These are phyloP conservation scores for Tinea trinotella DNA, from an alignment of 2,888 invertebrate species.

Conservation along the genomic window DNA sequence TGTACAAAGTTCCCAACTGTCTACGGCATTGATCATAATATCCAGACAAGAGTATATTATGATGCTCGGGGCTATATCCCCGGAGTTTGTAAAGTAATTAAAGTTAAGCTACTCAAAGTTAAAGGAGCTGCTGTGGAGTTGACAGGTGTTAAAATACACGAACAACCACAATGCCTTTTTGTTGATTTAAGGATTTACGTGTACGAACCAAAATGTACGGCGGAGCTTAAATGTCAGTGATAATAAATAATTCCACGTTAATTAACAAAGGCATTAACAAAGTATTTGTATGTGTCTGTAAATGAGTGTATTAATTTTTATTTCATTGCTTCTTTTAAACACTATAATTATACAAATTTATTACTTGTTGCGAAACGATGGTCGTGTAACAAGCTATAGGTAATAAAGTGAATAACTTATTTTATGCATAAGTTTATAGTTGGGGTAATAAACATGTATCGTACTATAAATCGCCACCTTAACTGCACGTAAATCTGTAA, in stretches of 20 bases:
- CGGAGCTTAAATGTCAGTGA: background rate
- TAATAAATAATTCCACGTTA: background rate
- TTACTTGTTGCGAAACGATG: background rate
- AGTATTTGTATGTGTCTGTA: background rate
- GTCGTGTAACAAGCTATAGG: slow-evolving; percentile 1
- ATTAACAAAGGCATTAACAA: background rate
- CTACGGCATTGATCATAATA: slow-evolving; percentile 1
- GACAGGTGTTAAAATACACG: slow-evolving; percentile 63
- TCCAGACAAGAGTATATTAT: background rate
- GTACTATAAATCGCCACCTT: slow-evolving; percentile 12
- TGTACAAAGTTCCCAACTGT: background rate
- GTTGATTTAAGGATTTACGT: background rate
- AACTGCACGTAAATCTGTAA: slow-evolving; percentile 12
- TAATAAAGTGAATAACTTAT: slow-evolving; percentile 12
- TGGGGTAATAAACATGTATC: slow-evolving; percentile 10
- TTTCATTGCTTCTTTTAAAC: background rate
- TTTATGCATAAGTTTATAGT: slow-evolving; percentile 10
- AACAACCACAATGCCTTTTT: background rate
- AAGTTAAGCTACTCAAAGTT: slow-evolving; percentile 55
- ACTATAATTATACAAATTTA: background rate
- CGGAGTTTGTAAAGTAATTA: slow-evolving; percentile 59
- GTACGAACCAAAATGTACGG: background rate
- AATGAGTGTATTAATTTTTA: no score
- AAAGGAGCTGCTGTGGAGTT: slow-evolving; percentile 38
- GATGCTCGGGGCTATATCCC: slow-evolving; percentile 5